These are phyloP conservation scores for Catagonus wagneri DNA, from an alignment of 2,113 vertebrate genomes.

Conservation along the genomic window DNA sequence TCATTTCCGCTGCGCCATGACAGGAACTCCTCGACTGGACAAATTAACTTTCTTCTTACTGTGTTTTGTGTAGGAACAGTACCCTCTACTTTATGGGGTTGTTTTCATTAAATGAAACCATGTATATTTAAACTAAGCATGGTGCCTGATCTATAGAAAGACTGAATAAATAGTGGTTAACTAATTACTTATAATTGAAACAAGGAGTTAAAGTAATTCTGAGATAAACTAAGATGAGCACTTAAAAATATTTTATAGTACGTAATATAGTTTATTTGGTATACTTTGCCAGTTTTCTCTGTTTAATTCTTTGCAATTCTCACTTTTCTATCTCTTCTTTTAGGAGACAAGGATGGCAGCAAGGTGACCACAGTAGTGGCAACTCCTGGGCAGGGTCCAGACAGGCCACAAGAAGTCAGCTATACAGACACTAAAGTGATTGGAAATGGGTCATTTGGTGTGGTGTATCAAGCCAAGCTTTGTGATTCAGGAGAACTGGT, in stretches of 20 bases:
- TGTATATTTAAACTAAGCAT: conserved; percentile 20
- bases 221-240: conserved; percentile 39
- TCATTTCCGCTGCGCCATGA: too few species aligned
- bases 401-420: conserved; percentile 99
- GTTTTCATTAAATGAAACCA: conserved; percentile 42
- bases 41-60: not conserved
- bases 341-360: conserved; percentile 99
- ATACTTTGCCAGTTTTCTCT: not conserved
- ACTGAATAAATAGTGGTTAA: conserved; percentile 50
- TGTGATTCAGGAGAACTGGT: conserved; percentile 99
- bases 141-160: not conserved
- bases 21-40: too few species aligned
- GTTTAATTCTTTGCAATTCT: conserved; percentile 31
- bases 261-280: conserved; percentile 18
- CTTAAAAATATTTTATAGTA: conserved; percentile 50
- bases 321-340: conserved; percentile 35
- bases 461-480: conserved; percentile 99
- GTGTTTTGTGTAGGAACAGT: not conserved
- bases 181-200: conserved; percentile 47
- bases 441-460: conserved; percentile 98
- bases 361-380: conserved; percentile 99
- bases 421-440: conserved; percentile 99
- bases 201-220: conserved; percentile 41
- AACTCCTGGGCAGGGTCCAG: conserved; percentile 98
- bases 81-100: not conserved